Conservation (phyloP, 2,113 vertebrate genomes). For the Eubucco bourcierii region DNA sequence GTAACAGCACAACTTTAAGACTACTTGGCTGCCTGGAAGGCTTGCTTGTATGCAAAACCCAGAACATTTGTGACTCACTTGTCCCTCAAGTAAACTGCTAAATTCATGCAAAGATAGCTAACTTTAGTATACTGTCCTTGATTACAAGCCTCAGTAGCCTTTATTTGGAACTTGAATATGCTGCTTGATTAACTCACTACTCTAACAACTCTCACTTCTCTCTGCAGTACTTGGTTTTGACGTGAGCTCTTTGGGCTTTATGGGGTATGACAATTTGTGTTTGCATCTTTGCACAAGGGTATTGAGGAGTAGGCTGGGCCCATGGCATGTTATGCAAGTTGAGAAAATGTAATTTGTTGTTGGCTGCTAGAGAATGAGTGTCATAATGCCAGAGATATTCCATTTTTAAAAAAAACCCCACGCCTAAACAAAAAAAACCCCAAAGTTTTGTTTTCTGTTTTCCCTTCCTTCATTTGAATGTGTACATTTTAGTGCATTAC, state of each 20-base stretch:
- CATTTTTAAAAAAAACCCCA: background rate
- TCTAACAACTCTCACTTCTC: conserved; percentile 26
- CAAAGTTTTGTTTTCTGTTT: background rate
- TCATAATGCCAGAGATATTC: background rate
- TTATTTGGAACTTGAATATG: conserved; percentile 9
- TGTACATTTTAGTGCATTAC: background rate
- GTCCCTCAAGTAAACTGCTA: conserved; percentile 28
- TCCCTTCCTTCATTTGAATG: background rate
- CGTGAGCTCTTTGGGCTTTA: background rate
- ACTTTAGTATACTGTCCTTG: conserved; percentile 5
- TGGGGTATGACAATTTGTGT: background rate
- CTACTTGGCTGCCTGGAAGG: background rate
- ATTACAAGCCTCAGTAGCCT: conserved; percentile 6
- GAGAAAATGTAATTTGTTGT: background rate
- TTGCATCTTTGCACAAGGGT: background rate
- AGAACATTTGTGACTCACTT: conserved; percentile 28
- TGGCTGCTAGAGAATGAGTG: background rate
- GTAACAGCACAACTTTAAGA: background rate
- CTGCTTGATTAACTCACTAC: conserved; percentile 42
- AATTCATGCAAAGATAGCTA: conserved; percentile 15
- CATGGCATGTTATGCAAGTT: background rate
- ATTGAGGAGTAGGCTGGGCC: background rate
- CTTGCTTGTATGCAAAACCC: background rate
- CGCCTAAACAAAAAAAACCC: background rate
- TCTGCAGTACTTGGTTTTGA: background rate